Conservation (phyloP, 2,113 vertebrate genomes). For the Eulemur macaco region DNA sequence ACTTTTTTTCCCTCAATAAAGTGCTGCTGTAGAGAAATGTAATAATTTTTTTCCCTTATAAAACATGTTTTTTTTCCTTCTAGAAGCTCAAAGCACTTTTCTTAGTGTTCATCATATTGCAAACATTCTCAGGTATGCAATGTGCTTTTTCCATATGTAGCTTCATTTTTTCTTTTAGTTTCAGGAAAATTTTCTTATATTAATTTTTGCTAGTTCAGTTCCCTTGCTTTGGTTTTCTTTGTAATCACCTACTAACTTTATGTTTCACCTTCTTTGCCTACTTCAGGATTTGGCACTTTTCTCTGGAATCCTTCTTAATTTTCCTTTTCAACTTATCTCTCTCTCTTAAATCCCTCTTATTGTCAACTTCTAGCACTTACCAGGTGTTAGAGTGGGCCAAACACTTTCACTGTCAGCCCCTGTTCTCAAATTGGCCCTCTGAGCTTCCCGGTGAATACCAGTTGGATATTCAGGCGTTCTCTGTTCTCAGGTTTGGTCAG, state of each 20-base stretch:
- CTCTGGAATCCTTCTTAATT: background rate
- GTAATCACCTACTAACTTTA: background rate
- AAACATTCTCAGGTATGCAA: background rate
- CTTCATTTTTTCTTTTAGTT: background rate
- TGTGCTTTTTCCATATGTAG: background rate
- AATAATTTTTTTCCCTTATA: background rate
- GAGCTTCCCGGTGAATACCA: background rate
- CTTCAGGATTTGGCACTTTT: background rate
- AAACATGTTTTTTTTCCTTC: background rate
- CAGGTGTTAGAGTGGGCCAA: background rate
- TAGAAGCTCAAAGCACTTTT: background rate
- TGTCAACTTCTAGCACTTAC: background rate
- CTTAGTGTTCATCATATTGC: background rate
- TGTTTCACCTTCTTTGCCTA: background rate
- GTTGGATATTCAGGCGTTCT: background rate
- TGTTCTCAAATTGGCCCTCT: background rate
- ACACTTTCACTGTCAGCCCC: background rate
- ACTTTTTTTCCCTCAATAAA: background rate
- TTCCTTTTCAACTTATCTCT: background rate
- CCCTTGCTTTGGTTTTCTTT: constrained; percentile 4
- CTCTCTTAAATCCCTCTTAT: background rate
- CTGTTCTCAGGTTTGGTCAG: background rate
- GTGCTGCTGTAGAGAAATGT: background rate
- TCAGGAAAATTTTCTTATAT: background rate
- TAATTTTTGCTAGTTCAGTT: background rate